These are phyloP conservation scores for Macrotrachela quadricornifera DNA, from an alignment of 1,140 invertebrate species.

Conservation along the genomic window DNA sequence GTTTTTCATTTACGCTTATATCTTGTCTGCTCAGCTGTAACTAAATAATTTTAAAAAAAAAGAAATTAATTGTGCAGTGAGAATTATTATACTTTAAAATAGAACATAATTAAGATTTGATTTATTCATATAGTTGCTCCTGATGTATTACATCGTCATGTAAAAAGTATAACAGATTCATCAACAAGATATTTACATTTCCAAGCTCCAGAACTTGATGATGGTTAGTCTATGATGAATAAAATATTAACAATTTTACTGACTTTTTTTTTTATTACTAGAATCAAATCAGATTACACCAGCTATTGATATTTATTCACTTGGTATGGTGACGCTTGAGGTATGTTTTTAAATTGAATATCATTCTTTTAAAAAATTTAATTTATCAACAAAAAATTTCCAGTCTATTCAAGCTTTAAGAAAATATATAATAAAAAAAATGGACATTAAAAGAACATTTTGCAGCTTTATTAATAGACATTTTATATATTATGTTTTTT, in stretches of 20 bases:
- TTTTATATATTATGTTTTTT: too few species aligned
- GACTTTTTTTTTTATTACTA: conserved; percentile 7
- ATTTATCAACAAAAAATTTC: too few species aligned
- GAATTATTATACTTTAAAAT: neutral
- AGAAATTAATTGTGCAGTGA: too few species aligned
- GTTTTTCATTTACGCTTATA: neutral
- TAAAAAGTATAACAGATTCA: conserved; percentile 71
- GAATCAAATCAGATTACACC: conserved; percentile 29
- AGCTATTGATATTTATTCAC: conserved; percentile 90
- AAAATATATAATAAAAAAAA: too few species aligned
- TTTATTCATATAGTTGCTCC: conserved; percentile 45
- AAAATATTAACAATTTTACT: neutral
- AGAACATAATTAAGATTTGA: neutral
- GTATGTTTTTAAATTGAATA: conserved; percentile 15
- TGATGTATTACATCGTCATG: conserved; percentile 92
- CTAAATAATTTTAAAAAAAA: too few species aligned
- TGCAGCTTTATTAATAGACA: too few species aligned
- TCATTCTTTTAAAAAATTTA: too few species aligned
- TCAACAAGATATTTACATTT: conserved; percentile 62
- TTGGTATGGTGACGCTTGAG: conserved; percentile 94
- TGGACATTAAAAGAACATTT: too few species aligned
- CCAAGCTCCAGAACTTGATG: conserved; percentile 70
- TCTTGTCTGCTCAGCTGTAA: too few species aligned
- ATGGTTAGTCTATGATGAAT: neutral
- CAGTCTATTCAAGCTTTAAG: too few species aligned